Percentiles rank a stretch among this genome's conserved stretches.
phyloP scores from a whole-genome alignment of 2,113 vertebrate genomes.

The Danio rerio region DNA sequence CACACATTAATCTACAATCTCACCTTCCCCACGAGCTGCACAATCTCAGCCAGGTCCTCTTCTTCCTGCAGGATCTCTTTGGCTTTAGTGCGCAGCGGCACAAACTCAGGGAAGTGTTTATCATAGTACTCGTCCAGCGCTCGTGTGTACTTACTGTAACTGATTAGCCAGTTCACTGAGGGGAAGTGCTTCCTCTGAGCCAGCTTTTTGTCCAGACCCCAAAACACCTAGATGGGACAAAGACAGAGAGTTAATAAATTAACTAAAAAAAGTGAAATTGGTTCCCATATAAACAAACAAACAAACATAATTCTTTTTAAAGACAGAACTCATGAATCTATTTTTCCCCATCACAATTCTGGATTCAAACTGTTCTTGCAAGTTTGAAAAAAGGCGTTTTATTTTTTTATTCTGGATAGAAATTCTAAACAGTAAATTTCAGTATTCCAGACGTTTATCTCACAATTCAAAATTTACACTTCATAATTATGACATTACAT shows the following conservation, averaged over 20 bases:
- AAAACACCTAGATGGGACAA: conserved; percentile 85
- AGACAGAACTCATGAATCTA: too few relatives aligned
- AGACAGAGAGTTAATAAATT: too few relatives aligned
- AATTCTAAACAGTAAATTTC: too few relatives aligned
- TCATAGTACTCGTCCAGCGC: conserved; percentile 96
- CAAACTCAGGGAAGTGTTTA: conserved; percentile 96
- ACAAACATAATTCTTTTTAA: background rate
- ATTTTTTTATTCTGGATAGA: too few relatives aligned
- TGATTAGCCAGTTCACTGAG: conserved; percentile 98
- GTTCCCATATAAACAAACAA: background rate
- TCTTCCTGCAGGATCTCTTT: conserved; percentile 98
- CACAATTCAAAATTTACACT: too few relatives aligned
- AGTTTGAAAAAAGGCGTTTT: too few relatives aligned
- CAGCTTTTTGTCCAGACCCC: conserved; percentile 98
- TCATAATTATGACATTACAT: too few relatives aligned
- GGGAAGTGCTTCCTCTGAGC: conserved; percentile 98
- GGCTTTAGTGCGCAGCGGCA: conserved; percentile 92
- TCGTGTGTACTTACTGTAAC: conserved; percentile 96
- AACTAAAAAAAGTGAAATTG: too few relatives aligned
- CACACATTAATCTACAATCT: background rate
- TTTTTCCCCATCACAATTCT: too few relatives aligned
- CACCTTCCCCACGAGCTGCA: conserved; percentile 98
- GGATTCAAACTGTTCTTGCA: too few relatives aligned
- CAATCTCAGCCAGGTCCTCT: conserved; percentile 96
- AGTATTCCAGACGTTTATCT: too few relatives aligned